Evolutionary conservation across 1,140 invertebrate genomes (phyloP), one percentile per base, ranked within the genome.

Genomic region (Nasonia giraulti): DNA sequence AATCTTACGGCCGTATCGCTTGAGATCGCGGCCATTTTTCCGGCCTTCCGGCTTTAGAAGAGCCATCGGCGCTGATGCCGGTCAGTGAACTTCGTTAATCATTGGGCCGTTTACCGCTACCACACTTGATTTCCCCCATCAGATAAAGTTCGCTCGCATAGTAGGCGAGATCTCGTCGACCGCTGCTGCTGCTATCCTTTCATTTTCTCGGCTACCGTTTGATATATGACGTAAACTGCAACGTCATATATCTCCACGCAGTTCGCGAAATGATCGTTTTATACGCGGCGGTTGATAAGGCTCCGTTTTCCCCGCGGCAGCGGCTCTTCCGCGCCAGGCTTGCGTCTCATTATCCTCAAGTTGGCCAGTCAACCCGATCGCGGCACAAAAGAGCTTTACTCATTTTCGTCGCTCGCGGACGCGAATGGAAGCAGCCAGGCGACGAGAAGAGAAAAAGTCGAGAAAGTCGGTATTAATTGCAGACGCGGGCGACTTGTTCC

Each of bases 391-490:
- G 33, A 37, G 27, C 27, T 27, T 27, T 2, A 27, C 27, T 27
- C 27, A 27, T 27, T 27, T 27, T 27, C 27, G 1, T 27, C 27
- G 1, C 27, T 27, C 27, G 27, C 27, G 27, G 1, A 2, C 27
- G 27, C 27, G 1, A 27, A 27, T 1, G 20, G 20, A 44, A 75
- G 73, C 14, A 7, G 6, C 27, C 27, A 27, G 27, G 27, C 27
- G 27, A 27, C 27, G 27, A 37, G 33, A 4, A 6, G 40, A 40
- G 74, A 33, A 44, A 75, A 31, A 75, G 37, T 14, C 23, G 88
- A 69, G 89, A 88, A 89, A 88, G 89, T 89, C 87, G 84, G 90
- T 91, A 91, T 91, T 91, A 91, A 91, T 91, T 91, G 91, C 90
- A 89, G 85, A 82, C 85, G 1, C 27, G 27, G 87, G 6, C 23